phyloP scores from a whole-genome alignment of 2,113 vertebrate genomes.

The Rynchops niger region DNA sequence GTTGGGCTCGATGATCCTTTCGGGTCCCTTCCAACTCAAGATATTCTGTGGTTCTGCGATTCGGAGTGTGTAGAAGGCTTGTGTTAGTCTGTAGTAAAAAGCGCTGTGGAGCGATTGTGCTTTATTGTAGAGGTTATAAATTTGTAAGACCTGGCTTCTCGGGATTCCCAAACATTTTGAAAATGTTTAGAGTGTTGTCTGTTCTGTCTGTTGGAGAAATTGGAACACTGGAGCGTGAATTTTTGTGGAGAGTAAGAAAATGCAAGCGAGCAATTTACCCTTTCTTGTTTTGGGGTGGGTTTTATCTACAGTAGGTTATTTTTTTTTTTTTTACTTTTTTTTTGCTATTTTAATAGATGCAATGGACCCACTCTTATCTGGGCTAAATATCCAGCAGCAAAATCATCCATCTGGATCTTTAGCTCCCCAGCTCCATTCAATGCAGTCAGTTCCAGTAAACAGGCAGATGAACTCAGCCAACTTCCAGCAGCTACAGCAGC shows the following conservation, averaged over 20 bases:
- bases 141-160: background rate
- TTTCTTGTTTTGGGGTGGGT: background rate
- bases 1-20: background rate
- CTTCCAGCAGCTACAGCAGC: slow-evolving; percentile 89
- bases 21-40: background rate
- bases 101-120: background rate
- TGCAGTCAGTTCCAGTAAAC: slow-evolving; percentile 86
- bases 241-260: background rate
- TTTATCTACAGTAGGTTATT: slow-evolving; percentile 19
- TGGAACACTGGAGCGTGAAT: background rate
- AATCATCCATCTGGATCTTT: slow-evolving; percentile 86
- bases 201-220: background rate
- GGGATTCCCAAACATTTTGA: background rate
- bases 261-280: background rate
- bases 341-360: slow-evolving; percentile 79
- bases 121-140: background rate
- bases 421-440: slow-evolving; percentile 88
- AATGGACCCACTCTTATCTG: slow-evolving; percentile 91
- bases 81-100: background rate
- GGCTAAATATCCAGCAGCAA: slow-evolving; percentile 83
- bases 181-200: background rate
- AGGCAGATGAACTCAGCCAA: slow-evolving; percentile 89
- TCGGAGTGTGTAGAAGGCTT: background rate
- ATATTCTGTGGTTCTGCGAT: background rate
- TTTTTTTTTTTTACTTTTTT: background rate